A percentile compares a stretch with the other conserved stretches of the same genome.
Evolutionary conservation across 2,888 invertebrate species (phyloP).

Genomic region (Perizoma flavofasciatum): DNA sequence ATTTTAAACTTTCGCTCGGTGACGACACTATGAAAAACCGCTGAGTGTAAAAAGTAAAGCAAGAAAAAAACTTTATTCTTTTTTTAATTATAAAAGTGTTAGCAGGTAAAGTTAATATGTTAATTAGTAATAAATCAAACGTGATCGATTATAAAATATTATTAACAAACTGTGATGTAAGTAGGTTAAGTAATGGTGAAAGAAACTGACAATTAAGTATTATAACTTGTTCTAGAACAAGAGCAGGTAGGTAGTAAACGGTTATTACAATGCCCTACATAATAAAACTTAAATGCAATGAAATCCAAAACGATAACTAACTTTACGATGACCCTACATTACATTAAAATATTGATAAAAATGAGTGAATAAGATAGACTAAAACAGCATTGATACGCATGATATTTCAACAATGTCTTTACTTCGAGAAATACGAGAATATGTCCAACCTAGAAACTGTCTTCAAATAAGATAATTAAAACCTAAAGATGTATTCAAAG

Average conservation of each 20-base stretch:
- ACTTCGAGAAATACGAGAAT: not conserved
- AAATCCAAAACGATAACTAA: not conserved
- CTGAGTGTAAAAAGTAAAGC: not conserved
- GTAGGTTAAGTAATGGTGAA: slow-evolving; percentile 33
- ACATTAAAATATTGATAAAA: too few species aligned
- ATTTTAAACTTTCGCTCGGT: too few species aligned
- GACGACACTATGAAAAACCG: too few species aligned
- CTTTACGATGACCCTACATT: too few species aligned
- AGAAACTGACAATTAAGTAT: slow-evolving; percentile 26
- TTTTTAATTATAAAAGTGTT: not conserved
- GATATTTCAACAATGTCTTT: not conserved
- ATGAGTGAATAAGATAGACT: not conserved
- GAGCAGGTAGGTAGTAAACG: slow-evolving; percentile 2
- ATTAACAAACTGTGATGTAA: slow-evolving; percentile 33
- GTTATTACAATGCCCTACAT: slow-evolving; percentile 11
- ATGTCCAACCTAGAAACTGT: too few species aligned
- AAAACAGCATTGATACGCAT: not conserved
- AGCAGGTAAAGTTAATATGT: not conserved
- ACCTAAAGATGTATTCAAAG: slow-evolving; percentile 10
- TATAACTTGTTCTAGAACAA: slow-evolving; percentile 23
- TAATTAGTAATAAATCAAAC: slow-evolving; percentile 24
- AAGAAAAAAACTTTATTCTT: not conserved
- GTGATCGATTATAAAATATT: slow-evolving; percentile 27
- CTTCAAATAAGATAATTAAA: not conserved
- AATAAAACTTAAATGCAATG: not conserved